phyloP scores from a whole-genome alignment of 1,140 invertebrate species.

The Battus philenor region DNA sequence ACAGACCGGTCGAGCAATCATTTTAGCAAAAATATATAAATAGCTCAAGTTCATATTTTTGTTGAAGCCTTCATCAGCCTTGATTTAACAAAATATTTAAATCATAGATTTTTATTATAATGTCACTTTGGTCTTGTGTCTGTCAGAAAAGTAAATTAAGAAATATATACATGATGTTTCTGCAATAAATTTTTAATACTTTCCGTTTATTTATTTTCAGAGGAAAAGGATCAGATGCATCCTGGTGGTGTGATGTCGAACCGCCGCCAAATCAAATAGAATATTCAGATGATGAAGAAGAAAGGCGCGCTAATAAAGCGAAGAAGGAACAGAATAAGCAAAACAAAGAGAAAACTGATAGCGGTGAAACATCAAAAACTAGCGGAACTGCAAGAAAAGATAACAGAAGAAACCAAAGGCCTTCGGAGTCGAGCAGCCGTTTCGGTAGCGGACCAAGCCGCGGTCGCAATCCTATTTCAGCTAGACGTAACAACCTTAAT shows the following conservation, averaged over 20 bases:
- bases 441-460: constrained; percentile 53
- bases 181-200: constrained; percentile 5
- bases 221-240: constrained; percentile 87
- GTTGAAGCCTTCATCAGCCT: too few relatives aligned
- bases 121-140: too few relatives aligned
- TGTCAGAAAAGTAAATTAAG: too few relatives aligned
- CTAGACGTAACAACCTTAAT: constrained; percentile 37
- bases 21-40: too few relatives aligned
- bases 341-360: constrained; percentile 25
- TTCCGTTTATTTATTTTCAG: constrained; percentile 61
- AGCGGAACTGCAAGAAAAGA: constrained; percentile 35
- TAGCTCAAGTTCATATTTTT: too few relatives aligned
- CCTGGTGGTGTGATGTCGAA: constrained; percentile 90
- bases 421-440: constrained; percentile 53
- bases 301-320: constrained; percentile 75
- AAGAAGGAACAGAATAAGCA: constrained; percentile 49
- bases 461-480: constrained; percentile 37
- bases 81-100: too few relatives aligned
- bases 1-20: too few relatives aligned
- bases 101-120: too few relatives aligned
- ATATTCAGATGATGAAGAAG: constrained; percentile 94
- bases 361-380: constrained; percentile 45
- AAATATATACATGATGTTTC: too few relatives aligned
- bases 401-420: constrained; percentile 42
- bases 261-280: constrained; percentile 83